These are phyloP conservation scores for Leptinotarsa tumamoca DNA, from an alignment of 2,888 invertebrate genomes.

Conservation along the genomic window DNA sequence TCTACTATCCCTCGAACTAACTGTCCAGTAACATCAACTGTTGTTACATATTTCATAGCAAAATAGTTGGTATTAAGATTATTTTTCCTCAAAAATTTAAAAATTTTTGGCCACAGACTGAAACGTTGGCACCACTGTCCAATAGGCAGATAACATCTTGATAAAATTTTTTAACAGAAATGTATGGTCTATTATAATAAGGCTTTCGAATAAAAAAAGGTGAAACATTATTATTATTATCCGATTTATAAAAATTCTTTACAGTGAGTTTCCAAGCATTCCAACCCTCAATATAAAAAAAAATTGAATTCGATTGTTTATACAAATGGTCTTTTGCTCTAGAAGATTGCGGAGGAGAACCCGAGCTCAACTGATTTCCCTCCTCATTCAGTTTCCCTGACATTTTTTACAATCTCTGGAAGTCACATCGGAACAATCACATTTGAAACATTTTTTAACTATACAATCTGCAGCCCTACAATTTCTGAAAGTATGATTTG, in stretches of 20 bases:
- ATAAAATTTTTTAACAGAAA: background rate
- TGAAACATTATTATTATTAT: background rate
- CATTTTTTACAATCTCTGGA: background rate
- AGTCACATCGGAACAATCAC: background rate
- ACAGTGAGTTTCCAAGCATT: background rate
- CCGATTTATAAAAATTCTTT: background rate
- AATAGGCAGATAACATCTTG: background rate
- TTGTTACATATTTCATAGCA: too few relatives aligned
- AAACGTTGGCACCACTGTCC: background rate
- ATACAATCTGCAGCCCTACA: too few relatives aligned
- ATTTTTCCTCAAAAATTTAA: background rate
- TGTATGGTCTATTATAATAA: background rate
- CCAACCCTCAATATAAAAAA: too few relatives aligned
- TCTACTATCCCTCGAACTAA: too few relatives aligned
- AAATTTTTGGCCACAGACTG: background rate
- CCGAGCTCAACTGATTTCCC: background rate
- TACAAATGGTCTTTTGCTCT: too few relatives aligned
- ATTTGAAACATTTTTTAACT: too few relatives aligned
- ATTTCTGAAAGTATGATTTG: too few relatives aligned
- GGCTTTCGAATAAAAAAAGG: background rate
- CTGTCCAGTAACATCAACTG: too few relatives aligned
- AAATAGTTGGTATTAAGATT: background rate
- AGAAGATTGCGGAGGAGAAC: background rate
- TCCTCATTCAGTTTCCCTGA: background rate
- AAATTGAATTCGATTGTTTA: too few relatives aligned